Base-by-base conservation (phyloP, 1,140 invertebrate genomes). In the Drosophila chauvacae region DNA sequence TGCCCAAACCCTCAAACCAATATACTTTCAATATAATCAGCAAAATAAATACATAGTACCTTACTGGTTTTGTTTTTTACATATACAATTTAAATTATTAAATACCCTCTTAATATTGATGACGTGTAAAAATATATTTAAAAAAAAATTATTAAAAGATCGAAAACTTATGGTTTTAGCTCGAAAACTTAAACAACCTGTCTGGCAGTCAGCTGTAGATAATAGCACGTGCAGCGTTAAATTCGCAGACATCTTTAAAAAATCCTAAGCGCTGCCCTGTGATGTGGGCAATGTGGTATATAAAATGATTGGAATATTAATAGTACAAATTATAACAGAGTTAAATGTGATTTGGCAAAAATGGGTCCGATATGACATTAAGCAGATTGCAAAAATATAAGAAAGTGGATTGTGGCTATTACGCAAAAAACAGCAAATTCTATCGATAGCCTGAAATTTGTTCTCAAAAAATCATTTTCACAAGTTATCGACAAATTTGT, bases 401-500 rank as follows among this genome's bases (percentile, higher is more conserved):
- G 51, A 6, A n/a, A 39, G 51, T 55, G 33, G 33, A 20, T 23
- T 41, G 16, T 7, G 7, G 1, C 2, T 30, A 47, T 48, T 20
- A 11, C 2, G 5, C 2, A 20, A 16, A 59, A 65, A 45, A 11
- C 39, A 1, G 18, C 11, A 14, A 3, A 37, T 5, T 20, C 2
- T 55, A 55, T 65, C 69, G 69, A 72, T 72, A 72, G 37, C 35
- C 42, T 26, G 2, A 35, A 41, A 48, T 65, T 39, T 3, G 61
- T 53, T 65, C 58, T 53, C 47, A 48, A 13, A 62, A 74, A 48
- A 48, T 63, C 26, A 42, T 41, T 37, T 57, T 35, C 35, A 7
- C 23, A 23, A 60, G 33, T 58, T 70, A 65, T 94, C 72, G 68
- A 42, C 59, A 60, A 59, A 47, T 23, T 72, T 60, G 93, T 65